Percentiles rank a stretch among this genome's conserved stretches.
Conservation (phyloP, 2,888 invertebrate species). For the Thalpophila matura region DNA sequence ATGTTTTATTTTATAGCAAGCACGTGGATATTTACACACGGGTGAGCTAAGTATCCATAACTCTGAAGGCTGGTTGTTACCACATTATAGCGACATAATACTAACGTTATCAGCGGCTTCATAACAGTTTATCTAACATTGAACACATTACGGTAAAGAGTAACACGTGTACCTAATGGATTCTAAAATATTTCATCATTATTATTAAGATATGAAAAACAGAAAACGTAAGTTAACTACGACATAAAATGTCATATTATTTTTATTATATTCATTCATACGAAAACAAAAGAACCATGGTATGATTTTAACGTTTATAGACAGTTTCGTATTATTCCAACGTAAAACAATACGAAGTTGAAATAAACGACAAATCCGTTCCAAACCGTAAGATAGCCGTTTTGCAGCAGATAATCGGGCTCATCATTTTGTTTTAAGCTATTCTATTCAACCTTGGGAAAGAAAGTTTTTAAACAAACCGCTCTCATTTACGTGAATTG, state of each 20-base stretch:
- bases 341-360: constrained; percentile 8
- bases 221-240: constrained; percentile 9
- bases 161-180: constrained; percentile 35
- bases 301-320: background rate
- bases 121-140: constrained; percentile 29
- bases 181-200: constrained; percentile 5
- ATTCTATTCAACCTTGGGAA: constrained; percentile 15
- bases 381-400: background rate
- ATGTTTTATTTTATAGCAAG: background rate
- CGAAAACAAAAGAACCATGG: background rate
- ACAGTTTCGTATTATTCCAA: constrained; percentile 1
- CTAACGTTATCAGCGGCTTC: constrained; percentile 22
- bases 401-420: background rate
- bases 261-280: background rate
- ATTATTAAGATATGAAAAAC: constrained; percentile 22
- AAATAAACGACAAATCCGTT: background rate
- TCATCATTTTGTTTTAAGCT: constrained; percentile 19
- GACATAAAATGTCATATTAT: background rate
- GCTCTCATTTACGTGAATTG: constrained; percentile 30
- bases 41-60: constrained; percentile 35
- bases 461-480: constrained; percentile 27
- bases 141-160: constrained; percentile 25
- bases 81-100: constrained; percentile 18
- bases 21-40: constrained; percentile 24
- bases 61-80: constrained; percentile 12